phyloP scores from a whole-genome alignment of 1,140 invertebrate species.

The Leptinotarsa texana region DNA sequence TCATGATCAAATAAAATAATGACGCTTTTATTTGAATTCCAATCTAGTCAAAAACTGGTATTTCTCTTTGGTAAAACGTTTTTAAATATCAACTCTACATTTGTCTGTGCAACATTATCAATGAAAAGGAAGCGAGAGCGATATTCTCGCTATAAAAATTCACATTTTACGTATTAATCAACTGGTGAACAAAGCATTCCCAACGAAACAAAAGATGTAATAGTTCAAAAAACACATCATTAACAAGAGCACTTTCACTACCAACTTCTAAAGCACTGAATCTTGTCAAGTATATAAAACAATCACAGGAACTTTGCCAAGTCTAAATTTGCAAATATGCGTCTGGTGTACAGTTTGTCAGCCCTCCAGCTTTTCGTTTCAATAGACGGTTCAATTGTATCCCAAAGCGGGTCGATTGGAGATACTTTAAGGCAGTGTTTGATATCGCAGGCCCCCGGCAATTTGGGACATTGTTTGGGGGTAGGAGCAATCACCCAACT shows the following conservation, averaged over 20 bases:
- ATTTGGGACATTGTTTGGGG: constrained; percentile 66
- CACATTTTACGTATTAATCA: neutral
- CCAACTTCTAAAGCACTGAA: constrained; percentile 41
- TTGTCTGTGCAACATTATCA: no score
- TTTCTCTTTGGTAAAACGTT: no score
- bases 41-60: no score
- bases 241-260: constrained; percentile 44
- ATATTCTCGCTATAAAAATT: no score
- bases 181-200: neutral
- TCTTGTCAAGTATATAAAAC: constrained; percentile 42
- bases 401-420: constrained; percentile 12
- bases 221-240: constrained; percentile 36
- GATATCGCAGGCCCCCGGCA: constrained; percentile 54
- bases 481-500: constrained; percentile 68
- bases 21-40: no score
- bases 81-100: no score
- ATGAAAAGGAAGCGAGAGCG: no score
- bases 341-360: no score
- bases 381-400: no score
- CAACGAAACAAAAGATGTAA: constrained; percentile 25
- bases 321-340: constrained; percentile 11
- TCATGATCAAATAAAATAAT: no score
- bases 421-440: constrained; percentile 59
- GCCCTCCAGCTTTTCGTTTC: no score
- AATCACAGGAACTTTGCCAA: constrained; percentile 13